Percentiles rank a stretch among this genome's conserved stretches.
Conservation (phyloP, 2,113 vertebrate species). For the Formicarius rufipectus region DNA sequence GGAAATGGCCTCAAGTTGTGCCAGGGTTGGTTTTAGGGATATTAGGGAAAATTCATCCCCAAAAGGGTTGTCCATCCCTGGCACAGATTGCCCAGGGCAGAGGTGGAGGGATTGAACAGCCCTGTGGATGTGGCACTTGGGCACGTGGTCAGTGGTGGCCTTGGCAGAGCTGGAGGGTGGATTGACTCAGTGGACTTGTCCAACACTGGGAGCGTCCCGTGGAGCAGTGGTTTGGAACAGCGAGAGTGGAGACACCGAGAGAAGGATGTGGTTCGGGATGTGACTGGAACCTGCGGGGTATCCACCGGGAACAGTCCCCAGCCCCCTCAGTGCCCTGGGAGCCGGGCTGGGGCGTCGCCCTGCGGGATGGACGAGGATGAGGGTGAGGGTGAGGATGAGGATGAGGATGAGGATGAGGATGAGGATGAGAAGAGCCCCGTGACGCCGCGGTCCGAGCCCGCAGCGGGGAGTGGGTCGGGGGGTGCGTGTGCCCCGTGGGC, state of each 20-base stretch:
- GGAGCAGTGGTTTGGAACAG: background rate
- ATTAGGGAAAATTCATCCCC: background rate
- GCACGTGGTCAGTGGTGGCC: background rate
- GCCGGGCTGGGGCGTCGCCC: too few relatives aligned
- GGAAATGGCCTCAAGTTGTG: background rate
- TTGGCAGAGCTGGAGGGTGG: background rate
- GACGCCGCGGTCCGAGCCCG: background rate
- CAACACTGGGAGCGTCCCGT: background rate
- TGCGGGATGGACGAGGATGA: too few relatives aligned
- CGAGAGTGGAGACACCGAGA: too few relatives aligned
- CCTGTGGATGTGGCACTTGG: background rate
- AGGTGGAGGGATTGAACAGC: background rate
- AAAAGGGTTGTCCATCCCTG: background rate
- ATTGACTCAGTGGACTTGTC: background rate
- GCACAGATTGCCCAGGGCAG: background rate
- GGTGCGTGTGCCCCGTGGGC: background rate
- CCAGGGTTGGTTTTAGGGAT: background rate
- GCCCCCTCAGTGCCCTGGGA: background rate
- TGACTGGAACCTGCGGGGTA: rapidly evolving
- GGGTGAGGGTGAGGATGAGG: too few relatives aligned
- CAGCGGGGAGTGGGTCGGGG: background rate
- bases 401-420: too few relatives aligned
- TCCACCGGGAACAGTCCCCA: background rate
- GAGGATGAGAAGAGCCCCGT: too few relatives aligned
- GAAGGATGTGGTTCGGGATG: background rate